phyloP scores from a whole-genome alignment of 92 coral and sea anemone species.

The Phenganax subtilis region DNA sequence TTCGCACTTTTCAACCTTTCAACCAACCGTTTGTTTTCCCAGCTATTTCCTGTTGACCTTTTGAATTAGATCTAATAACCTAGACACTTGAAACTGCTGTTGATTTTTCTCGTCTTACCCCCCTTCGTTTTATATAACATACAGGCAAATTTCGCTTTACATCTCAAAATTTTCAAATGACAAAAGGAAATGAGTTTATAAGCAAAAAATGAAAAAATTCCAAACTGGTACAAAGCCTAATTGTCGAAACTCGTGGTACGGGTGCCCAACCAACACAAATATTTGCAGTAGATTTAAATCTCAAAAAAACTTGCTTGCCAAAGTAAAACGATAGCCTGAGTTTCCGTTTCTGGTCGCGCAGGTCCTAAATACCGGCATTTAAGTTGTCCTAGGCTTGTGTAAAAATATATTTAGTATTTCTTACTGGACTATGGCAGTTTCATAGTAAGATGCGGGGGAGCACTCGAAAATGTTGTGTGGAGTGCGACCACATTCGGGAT shows the following conservation, averaged over 20 bases:
- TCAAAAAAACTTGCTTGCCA: conserved; percentile 11
- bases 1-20: conserved; percentile 33
- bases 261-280: conserved; percentile 27
- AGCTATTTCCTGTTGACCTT: conserved; percentile 41
- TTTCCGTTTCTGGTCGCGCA: conserved; percentile 22
- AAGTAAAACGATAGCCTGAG: conserved; percentile 26
- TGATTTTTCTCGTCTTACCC: conserved; percentile 14
- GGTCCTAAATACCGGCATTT: not conserved
- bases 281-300: conserved; percentile 37
- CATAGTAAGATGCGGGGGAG: not conserved
- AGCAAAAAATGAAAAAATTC: conserved; percentile 7
- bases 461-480: not conserved
- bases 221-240: conserved; percentile 5
- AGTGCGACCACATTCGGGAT: not conserved
- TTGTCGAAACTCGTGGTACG: not conserved
- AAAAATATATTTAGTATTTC: no score
- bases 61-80: conserved; percentile 30
- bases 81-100: conserved; percentile 7
- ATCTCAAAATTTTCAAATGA: not conserved
- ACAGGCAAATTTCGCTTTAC: not conserved
- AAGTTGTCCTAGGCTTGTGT: no score
- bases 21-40: conserved; percentile 15
- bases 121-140: conserved; percentile 14
- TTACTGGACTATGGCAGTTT: not conserved
- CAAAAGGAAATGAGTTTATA: conserved; percentile 23